Percentiles rank a stretch among this genome's conserved stretches.
These are phyloP conservation scores for Pangasius sanitwongsei DNA, from an alignment of 2,797 vertebrate genomes.

Conservation along the genomic window DNA sequence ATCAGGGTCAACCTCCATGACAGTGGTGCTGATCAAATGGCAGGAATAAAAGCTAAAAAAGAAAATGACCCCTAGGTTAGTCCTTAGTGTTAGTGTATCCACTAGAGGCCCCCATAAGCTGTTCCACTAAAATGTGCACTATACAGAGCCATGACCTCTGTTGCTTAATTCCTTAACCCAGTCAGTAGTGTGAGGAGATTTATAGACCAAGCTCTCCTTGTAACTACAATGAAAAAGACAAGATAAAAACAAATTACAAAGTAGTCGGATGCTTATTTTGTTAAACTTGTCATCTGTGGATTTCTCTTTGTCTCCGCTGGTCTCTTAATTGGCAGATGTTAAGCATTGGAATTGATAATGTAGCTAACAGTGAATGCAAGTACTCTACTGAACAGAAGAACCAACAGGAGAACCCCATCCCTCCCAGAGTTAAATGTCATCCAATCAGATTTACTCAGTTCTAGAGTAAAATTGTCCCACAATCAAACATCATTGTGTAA, in stretches of 20 bases:
- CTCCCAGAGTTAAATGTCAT: background rate
- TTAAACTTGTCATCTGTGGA: background rate
- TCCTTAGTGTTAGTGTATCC: constrained; percentile 44
- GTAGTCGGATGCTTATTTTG: background rate
- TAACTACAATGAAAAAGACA: background rate
- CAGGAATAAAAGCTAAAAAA: background rate
- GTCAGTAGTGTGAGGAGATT: background rate
- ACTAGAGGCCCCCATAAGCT: constrained; percentile 64
- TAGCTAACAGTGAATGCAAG: background rate
- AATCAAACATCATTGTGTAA: background rate
- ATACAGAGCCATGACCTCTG: background rate
- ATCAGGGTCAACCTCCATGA: background rate
- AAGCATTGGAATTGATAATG: background rate
- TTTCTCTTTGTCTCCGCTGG: background rate
- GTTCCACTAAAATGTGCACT: constrained; percentile 12
- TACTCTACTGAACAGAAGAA: background rate
- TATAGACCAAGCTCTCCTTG: background rate
- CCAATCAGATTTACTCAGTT: background rate
- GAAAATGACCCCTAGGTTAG: background rate
- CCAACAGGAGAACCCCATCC: background rate
- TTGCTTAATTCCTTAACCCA: background rate
- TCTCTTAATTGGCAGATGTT: background rate
- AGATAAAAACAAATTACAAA: background rate
- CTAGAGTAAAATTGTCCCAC: background rate
- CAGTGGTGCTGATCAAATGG: background rate